These are phyloP conservation scores for Fulmarus glacialis DNA, from an alignment of 2,113 vertebrate species.

Conservation along the genomic window DNA sequence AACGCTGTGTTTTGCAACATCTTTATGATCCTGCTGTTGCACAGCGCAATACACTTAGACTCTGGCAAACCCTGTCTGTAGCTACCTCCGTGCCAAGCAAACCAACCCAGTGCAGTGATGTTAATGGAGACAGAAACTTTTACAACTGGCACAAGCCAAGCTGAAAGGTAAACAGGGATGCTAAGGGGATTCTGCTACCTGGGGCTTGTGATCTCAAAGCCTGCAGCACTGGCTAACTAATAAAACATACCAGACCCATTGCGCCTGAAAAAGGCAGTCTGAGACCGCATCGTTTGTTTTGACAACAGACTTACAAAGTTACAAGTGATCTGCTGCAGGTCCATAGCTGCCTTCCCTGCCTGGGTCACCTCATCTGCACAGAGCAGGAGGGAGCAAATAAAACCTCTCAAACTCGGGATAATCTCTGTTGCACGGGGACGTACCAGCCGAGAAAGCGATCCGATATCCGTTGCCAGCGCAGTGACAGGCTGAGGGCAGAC, in stretches of 20 bases:
- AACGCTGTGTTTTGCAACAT: neutral
- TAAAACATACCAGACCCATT: neutral
- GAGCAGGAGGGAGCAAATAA: neutral
- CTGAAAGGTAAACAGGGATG: neutral
- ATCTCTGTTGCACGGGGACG: neutral
- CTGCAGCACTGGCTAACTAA: neutral
- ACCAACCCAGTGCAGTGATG: neutral
- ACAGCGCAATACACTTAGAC: fast-evolving
- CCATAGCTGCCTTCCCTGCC: neutral
- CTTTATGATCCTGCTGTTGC: neutral
- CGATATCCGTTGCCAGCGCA: fast-evolving
- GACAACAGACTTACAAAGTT: neutral
- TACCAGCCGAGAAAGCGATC: no score
- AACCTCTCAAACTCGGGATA: neutral
- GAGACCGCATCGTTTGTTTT: neutral
- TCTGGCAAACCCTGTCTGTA: neutral
- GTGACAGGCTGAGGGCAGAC: neutral
- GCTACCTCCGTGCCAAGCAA: neutral
- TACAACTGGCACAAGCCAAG: neutral
- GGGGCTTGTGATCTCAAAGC: neutral
- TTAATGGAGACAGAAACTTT: neutral
- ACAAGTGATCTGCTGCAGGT: neutral
- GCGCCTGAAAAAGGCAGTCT: neutral
- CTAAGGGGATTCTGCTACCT: neutral
- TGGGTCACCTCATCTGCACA: neutral